Conservation (phyloP, 2,888 invertebrate genomes). For the Aleiodes alternator region DNA sequence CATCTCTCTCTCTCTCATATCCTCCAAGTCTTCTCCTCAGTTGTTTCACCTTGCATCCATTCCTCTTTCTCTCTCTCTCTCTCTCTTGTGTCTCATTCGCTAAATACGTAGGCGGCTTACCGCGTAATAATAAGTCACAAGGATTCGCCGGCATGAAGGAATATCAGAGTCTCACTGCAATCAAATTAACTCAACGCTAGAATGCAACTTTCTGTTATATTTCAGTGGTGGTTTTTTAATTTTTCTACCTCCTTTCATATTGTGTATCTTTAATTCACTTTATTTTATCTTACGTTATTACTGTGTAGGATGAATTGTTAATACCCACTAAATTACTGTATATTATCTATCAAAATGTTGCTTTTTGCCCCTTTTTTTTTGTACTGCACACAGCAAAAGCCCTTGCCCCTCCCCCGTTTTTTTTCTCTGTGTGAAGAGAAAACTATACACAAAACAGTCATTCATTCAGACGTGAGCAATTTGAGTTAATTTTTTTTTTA, state of each 20-base stretch:
- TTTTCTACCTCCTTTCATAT: constrained; percentile 9
- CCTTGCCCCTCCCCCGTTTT: background rate
- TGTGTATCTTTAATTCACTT: constrained; percentile 27
- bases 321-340: constrained; percentile 22
- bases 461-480: constrained; percentile 37
- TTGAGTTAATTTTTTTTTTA: constrained; percentile 35
- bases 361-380: background rate
- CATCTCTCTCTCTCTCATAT: background rate
- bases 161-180: constrained; percentile 55
- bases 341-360: constrained; percentile 9
- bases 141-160: constrained; percentile 54
- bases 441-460: constrained; percentile 1
- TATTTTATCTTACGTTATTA: constrained; percentile 10
- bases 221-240: constrained; percentile 2
- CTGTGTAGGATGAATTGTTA: background rate
- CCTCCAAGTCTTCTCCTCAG: background rate
- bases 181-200: constrained; percentile 58
- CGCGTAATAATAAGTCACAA: constrained; percentile 63
- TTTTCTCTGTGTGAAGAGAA: background rate
- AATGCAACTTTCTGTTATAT: constrained; percentile 18
- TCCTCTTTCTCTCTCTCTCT: constrained; percentile 18
- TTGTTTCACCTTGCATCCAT: too few relatives aligned
- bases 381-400: background rate
- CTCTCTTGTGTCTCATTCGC: constrained; percentile 53
- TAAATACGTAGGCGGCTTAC: constrained; percentile 60